Conservation (phyloP, 2,797 vertebrate species). For the Pseudochirops cupreus region DNA sequence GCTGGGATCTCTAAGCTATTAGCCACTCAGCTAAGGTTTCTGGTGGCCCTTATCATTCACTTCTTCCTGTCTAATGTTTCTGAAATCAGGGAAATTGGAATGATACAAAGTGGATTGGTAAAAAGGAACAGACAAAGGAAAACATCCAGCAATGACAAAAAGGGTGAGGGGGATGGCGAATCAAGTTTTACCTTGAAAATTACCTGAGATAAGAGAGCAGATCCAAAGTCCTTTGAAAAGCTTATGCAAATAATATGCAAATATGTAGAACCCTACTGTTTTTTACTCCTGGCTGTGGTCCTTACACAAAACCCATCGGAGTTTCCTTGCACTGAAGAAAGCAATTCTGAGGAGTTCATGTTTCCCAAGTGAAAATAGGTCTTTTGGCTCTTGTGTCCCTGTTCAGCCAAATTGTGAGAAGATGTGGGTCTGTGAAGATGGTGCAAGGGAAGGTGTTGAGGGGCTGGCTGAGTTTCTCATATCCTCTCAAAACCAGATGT, state of each 20-base stretch:
- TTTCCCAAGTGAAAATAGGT: neutral
- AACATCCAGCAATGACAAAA: neutral
- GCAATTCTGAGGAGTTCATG: neutral
- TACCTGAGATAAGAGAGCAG: neutral
- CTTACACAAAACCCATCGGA: neutral
- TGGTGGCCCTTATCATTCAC: neutral
- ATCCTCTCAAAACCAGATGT: neutral
- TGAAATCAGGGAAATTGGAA: neutral
- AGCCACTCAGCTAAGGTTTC: neutral
- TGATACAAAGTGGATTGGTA: neutral
- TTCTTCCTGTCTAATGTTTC: neutral
- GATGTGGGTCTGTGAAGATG: neutral
- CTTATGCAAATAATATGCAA: neutral
- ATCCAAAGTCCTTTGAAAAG: neutral
- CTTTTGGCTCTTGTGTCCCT: neutral
- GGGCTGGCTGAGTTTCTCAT: neutral
- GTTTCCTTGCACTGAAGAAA: neutral
- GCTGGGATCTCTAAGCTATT: slow-evolving; percentile 63
- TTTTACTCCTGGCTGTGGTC: neutral
- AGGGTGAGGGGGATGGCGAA: neutral
- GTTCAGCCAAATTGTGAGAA: neutral
- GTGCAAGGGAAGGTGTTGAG: neutral
- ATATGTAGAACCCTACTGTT: neutral
- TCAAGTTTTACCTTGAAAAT: slow-evolving; percentile 6
- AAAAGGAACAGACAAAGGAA: neutral